Evolutionary conservation across 2,888 invertebrate genomes (phyloP), one percentile per base, ranked within the genome.

Genomic region (Dryobotodes eremita): DNA sequence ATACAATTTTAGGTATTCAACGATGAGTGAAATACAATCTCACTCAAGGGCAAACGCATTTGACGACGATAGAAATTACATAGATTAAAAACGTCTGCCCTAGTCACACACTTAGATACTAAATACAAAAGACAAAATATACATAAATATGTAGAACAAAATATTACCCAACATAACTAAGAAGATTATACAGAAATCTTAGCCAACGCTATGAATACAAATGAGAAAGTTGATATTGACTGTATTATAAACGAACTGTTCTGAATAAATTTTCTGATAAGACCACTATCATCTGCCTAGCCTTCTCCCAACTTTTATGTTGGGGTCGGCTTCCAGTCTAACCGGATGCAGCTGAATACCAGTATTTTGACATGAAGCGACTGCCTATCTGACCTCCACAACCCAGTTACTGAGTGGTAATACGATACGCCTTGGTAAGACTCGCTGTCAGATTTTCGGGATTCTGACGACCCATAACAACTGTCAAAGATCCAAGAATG

Each of bases 161-260:
- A 79, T 68, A 71, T 61, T 48, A 57, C 55, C 36, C n/a, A 26
- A 65, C 31, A 31, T 75, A 53, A 20, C 50, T n/a, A 55, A 65
- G 48, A 79, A 69, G 26, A 75, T 65, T 55, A 57, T 53, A 61
- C 20, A 71, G 26, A 53, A 42, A 62, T 71, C 36, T 42, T 62
- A 59, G 50, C 48, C 69, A 82, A 55, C 31, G 20, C 66, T 75
- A 80, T 76, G 73, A 75, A 84, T 84, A 73, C 31, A 62, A 81
- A 84, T 78, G 48, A 75, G 72, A 50, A 77, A 15, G 64, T 66
- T 66, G 70, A 73, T 50, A 62, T 66, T 48, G 64, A 26, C 65
- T 68, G 13, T 36, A 65, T 48, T 65, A 46, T 65, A 71, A 74
- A 74, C 31, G 42, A 48, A 76, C 15, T n/a, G 17, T 57, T 55